Conservation (phyloP, 2,888 invertebrate species). For the Sphinx pinastri region DNA sequence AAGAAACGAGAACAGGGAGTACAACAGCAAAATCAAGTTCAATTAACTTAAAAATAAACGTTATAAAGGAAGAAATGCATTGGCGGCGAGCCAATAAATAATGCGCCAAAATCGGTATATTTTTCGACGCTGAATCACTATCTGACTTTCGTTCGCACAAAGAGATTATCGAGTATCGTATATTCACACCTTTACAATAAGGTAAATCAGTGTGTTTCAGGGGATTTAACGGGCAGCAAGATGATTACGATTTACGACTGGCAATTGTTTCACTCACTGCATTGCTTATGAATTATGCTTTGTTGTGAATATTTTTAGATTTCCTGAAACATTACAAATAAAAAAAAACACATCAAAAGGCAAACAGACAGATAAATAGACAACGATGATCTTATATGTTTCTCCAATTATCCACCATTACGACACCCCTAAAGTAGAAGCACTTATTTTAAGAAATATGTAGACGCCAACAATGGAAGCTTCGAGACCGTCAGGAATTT, state of each 20-base stretch:
- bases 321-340: too few species aligned
- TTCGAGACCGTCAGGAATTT: neutral
- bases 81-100: conserved; percentile 47
- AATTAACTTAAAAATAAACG: conserved; percentile 19
- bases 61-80: conserved; percentile 36
- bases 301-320: too few species aligned
- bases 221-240: too few species aligned
- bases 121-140: conserved; percentile 45
- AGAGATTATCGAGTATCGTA: conserved; percentile 6
- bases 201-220: too few species aligned
- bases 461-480: neutral
- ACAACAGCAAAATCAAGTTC: neutral
- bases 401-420: too few species aligned
- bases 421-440: neutral
- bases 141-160: conserved; percentile 41
- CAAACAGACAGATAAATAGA: too few species aligned
- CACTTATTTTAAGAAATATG: neutral
- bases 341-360: too few species aligned
- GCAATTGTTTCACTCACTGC: too few species aligned
- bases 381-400: too few species aligned
- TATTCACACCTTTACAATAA: neutral
- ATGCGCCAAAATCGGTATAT: conserved; percentile 46
- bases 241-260: too few species aligned
- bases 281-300: too few species aligned
- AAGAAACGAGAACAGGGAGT: neutral